A percentile compares a stretch with the other conserved stretches of the same genome.
phyloP scores from a whole-genome alignment of 2,797 vertebrate species.

The Okamejei kenojei region DNA sequence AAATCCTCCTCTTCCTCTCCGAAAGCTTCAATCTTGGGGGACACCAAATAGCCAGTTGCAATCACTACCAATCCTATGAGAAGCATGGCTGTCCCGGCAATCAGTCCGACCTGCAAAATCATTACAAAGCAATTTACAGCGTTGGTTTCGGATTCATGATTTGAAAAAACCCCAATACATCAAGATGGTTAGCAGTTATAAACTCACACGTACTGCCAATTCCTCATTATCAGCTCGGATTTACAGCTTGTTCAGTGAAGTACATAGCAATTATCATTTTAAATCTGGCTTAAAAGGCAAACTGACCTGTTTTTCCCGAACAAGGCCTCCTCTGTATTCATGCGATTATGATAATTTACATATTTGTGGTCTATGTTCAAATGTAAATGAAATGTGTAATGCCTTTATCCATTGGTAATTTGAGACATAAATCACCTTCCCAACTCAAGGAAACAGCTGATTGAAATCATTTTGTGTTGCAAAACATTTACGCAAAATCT shows the following conservation, averaged over 20 bases:
- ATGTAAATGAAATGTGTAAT: neutral
- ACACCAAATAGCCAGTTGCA: constrained; percentile 80
- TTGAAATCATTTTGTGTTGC: neutral
- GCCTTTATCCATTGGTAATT: neutral
- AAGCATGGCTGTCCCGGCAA: constrained; percentile 76
- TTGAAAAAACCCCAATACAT: neutral
- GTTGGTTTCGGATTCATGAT: neutral
- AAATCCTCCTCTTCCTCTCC: constrained; percentile 86
- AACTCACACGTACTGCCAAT: neutral
- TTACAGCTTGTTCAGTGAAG: neutral
- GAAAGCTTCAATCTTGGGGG: constrained; percentile 83
- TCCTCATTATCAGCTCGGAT: neutral
- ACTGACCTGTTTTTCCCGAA: neutral
- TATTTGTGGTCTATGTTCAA: neutral
- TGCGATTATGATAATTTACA: constrained; percentile 3
- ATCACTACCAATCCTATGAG: constrained; percentile 79
- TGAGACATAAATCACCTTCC: neutral
- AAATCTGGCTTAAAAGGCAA: neutral
- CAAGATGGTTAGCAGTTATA: neutral
- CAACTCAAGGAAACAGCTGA: too few relatives aligned
- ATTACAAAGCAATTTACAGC: constrained; percentile 36
- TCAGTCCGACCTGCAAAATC: constrained; percentile 80
- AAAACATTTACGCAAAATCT: neutral
- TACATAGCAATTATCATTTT: neutral
- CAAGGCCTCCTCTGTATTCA: constrained; percentile 22